These are phyloP conservation scores for Cricetomys ansorgei DNA, from an alignment of 2,113 vertebrate species.

Conservation along the genomic window DNA sequence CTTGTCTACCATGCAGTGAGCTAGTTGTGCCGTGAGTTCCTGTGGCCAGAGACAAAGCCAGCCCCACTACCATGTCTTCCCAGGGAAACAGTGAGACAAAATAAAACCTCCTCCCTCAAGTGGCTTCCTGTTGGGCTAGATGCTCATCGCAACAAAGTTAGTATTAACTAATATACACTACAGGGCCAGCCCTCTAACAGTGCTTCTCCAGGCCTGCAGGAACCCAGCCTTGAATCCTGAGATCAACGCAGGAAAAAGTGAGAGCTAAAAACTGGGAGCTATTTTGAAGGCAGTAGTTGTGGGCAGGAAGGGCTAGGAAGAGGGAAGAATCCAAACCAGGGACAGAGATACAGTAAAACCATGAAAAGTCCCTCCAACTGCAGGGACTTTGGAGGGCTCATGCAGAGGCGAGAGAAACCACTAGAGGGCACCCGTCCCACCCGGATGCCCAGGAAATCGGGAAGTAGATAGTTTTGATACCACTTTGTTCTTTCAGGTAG, in stretches of 20 bases:
- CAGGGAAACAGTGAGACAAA: background rate
- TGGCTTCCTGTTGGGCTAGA: background rate
- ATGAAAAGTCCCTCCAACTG: background rate
- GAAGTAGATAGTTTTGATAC: accelerated
- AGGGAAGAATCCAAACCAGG: background rate
- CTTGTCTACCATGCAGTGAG: background rate
- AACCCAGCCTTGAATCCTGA: background rate
- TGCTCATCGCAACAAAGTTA: background rate
- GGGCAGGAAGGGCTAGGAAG: background rate
- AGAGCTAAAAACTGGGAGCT: background rate
- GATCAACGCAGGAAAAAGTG: background rate
- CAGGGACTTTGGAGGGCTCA: background rate
- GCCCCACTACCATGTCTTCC: too few relatives aligned
- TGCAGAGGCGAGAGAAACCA: conserved; percentile 43
- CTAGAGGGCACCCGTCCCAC: conserved; percentile 67
- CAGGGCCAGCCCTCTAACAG: background rate
- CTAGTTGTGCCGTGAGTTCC: accelerated
- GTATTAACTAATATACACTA: background rate
- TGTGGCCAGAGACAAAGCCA: background rate
- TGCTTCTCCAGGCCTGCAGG: background rate
- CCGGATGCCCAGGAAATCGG: background rate
- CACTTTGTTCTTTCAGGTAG: background rate
- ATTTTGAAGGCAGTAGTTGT: background rate
- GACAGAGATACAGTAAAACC: background rate
- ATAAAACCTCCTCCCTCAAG: background rate